Conservation (phyloP, 2,113 vertebrate species). For the Thalassoma bifasciatum region DNA sequence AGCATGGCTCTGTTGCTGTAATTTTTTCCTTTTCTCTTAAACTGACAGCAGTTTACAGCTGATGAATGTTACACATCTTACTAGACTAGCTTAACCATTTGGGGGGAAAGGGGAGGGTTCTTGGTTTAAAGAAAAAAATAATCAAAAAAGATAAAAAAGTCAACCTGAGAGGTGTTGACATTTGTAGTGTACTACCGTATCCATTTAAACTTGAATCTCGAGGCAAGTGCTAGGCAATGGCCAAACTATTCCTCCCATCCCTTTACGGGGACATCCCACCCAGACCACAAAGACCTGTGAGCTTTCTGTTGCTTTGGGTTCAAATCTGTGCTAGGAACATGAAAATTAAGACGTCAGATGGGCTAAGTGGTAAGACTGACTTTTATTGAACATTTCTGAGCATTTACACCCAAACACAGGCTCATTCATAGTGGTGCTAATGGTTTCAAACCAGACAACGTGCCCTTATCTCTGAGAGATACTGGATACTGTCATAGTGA, state of each 20-base stretch:
- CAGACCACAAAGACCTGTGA: constrained; percentile 44
- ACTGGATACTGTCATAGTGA: constrained; percentile 59
- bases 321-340: constrained; percentile 37
- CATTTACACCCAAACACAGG: constrained; percentile 54
- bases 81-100: constrained; percentile 91
- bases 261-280: constrained; percentile 29
- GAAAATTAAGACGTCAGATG: constrained; percentile 25
- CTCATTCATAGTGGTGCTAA: constrained; percentile 68
- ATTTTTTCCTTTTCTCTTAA: constrained; percentile 80
- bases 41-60: constrained; percentile 90
- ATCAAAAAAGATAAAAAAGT: constrained; percentile 82
- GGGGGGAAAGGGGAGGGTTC: constrained; percentile 81
- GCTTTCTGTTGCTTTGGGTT: constrained; percentile 63
- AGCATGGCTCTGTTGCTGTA: constrained; percentile 96
- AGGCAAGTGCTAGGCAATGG: constrained; percentile 87
- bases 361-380: constrained; percentile 49
- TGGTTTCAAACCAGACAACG: constrained; percentile 61
- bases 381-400: constrained; percentile 57
- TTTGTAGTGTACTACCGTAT: constrained; percentile 85
- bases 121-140: constrained; percentile 80
- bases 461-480: constrained; percentile 72
- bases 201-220: constrained; percentile 88
- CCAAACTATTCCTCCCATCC: constrained; percentile 73
- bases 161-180: constrained; percentile 95
- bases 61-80: constrained; percentile 94